A percentile compares a stretch with the other conserved stretches of the same genome.
Conservation (phyloP, 2,888 invertebrate genomes). For the Ormyrus nitidulus region DNA sequence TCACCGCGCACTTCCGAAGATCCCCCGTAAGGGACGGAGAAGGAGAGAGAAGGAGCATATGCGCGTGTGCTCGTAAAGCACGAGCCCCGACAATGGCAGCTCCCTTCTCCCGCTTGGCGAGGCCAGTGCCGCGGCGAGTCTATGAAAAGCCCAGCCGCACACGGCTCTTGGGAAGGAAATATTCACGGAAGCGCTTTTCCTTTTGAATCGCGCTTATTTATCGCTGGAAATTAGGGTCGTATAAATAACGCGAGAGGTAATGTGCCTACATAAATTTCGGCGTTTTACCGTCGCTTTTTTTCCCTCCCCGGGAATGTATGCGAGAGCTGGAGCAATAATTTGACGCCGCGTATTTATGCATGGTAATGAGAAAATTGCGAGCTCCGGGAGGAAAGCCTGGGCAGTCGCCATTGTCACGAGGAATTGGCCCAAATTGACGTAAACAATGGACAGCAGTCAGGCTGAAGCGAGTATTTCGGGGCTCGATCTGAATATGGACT, state of each 20-base stretch:
- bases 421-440: conserved; percentile 31
- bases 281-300: background rate
- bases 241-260: conserved; percentile 29
- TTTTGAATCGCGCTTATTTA: conserved; percentile 45
- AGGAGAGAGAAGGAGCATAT: conserved; percentile 63
- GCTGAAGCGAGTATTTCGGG: no score
- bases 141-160: conserved; percentile 34
- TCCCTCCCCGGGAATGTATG: background rate
- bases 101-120: conserved; percentile 50
- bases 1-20: conserved; percentile 33
- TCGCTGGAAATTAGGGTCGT: conserved; percentile 37
- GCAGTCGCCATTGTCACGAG: conserved; percentile 3
- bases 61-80: conserved; percentile 68
- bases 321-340: conserved; percentile 4
- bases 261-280: conserved; percentile 27
- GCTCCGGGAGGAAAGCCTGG: background rate
- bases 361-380: conserved; percentile 41
- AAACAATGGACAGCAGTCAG: conserved; percentile 10
- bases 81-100: conserved; percentile 64
- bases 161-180: conserved; percentile 22
- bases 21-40: background rate
- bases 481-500: no score
- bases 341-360: conserved; percentile 7
- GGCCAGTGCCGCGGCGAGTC: conserved; percentile 19
- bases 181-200: conserved; percentile 47